Percentiles rank a stretch among this genome's conserved stretches.
These are phyloP conservation scores for Anolis apletophallus DNA, from an alignment of 2,797 vertebrate species.

Conservation along the genomic window DNA sequence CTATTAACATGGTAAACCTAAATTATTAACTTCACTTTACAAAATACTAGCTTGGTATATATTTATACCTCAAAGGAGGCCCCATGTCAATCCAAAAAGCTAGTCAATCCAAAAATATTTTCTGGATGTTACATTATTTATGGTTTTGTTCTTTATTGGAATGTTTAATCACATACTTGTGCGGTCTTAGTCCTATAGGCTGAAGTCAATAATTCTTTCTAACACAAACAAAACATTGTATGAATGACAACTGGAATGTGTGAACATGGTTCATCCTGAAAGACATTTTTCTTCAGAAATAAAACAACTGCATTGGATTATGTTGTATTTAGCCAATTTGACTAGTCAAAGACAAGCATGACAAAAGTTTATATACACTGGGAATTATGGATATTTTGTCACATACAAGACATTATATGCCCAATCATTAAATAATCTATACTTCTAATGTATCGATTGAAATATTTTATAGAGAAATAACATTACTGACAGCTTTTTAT, in stretches of 20 bases:
- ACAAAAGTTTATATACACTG: constrained; percentile 57
- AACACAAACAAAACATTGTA: constrained; percentile 53
- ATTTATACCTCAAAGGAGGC: constrained; percentile 31
- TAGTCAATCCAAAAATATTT: constrained; percentile 33
- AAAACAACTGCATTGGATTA: constrained; percentile 53
- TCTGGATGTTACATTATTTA: constrained; percentile 24
- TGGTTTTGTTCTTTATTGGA: neutral
- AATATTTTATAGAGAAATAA: constrained; percentile 38
- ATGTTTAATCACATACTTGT: constrained; percentile 24
- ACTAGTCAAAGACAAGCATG: constrained; percentile 54
- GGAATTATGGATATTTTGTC: constrained; percentile 16
- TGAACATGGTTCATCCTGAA: constrained; percentile 56
- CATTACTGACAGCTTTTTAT: constrained; percentile 59
- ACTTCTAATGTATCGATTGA: neutral
- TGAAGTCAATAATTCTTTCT: constrained; percentile 29
- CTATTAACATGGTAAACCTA: too few relatives aligned
- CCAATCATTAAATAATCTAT: neutral
- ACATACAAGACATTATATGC: neutral
- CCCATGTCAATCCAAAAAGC: constrained; percentile 22
- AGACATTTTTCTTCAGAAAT: constrained; percentile 56
- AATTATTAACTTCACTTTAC: constrained; percentile 18
- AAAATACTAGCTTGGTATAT: neutral
- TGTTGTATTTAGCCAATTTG: constrained; percentile 53
- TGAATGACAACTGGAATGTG: constrained; percentile 54
- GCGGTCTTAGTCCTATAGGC: neutral